A percentile compares a stretch with the other conserved stretches of the same genome.
Conservation (phyloP, 2,113 vertebrate genomes). For the Anolis carolinensis region DNA sequence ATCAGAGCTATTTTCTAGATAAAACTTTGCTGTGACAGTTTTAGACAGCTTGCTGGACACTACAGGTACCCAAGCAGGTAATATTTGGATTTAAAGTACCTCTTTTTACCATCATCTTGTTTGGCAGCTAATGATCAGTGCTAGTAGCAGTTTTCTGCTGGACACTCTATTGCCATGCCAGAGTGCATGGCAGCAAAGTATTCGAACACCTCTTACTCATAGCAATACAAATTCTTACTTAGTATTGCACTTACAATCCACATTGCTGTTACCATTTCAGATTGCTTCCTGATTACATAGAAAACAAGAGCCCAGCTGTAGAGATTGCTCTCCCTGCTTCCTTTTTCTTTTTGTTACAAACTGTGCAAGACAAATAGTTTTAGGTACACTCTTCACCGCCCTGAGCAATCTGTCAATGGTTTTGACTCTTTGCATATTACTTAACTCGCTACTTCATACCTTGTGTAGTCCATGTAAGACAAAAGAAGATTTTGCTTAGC, state of each 20-base stretch:
- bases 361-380: conserved; percentile 28
- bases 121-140: not conserved
- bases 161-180: conserved; percentile 20
- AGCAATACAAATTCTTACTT: not conserved
- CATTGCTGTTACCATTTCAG: not conserved
- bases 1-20: conserved; percentile 18
- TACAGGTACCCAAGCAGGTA: not conserved
- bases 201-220: conserved; percentile 20
- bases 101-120: conserved; percentile 9
- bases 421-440: not conserved
- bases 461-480: not conserved
- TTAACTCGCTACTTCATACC: not conserved
- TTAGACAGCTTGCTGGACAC: conserved; percentile 8
- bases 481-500: not conserved
- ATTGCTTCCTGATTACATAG: conserved; percentile 38
- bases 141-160: conserved; percentile 21
- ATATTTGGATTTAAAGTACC: conserved; percentile 49
- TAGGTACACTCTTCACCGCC: not conserved
- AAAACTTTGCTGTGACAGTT: conserved; percentile 11
- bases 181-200: conserved; percentile 46
- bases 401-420: not conserved
- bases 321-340: not conserved
- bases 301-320: conserved; percentile 41
- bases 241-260: not conserved
- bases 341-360: conserved; percentile 7